Percentiles rank a stretch among this genome's conserved stretches.
Conservation (phyloP, 1,140 invertebrate species). For the Aphelinus atriplicis region DNA sequence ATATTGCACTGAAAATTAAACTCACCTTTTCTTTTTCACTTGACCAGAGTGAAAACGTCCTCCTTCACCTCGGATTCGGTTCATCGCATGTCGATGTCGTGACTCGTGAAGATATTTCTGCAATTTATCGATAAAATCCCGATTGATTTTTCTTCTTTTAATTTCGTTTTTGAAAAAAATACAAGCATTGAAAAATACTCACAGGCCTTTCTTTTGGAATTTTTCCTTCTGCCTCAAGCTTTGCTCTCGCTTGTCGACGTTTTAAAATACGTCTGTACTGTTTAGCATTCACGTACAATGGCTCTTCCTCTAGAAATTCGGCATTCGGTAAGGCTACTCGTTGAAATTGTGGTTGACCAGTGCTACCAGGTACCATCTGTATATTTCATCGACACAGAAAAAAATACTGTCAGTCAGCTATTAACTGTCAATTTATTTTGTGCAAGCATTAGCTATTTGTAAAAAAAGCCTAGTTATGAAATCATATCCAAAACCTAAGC, state of each 20-base stretch:
- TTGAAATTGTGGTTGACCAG: constrained; percentile 69
- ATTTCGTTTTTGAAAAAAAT: constrained; percentile 14
- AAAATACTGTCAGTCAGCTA: not conserved
- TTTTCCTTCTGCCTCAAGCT: constrained; percentile 90
- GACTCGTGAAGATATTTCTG: constrained; percentile 99
- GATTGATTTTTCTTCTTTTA: not conserved
- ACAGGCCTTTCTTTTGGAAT: constrained; percentile 96
- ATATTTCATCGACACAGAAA: not conserved
- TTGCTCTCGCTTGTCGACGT: constrained; percentile 87
- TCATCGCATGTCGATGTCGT: constrained; percentile 97
- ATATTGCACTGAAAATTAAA: constrained; percentile 4
- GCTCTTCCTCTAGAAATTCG: constrained; percentile 86
- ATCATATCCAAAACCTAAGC: too few relatives aligned
- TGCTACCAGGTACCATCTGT: constrained; percentile 74
- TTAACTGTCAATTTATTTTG: too few relatives aligned
- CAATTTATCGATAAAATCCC: constrained; percentile 51
- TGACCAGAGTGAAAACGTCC: constrained; percentile 91
- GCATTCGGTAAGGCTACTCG: constrained; percentile 73
- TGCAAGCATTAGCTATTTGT: too few relatives aligned
- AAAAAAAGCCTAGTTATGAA: too few relatives aligned
- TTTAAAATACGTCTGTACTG: constrained; percentile 95
- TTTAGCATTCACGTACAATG: constrained; percentile 98
- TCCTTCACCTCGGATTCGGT: constrained; percentile 94
- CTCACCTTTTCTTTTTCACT: constrained; percentile 70
- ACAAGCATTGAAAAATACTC: constrained; percentile 50